Evolutionary conservation across 2,888 invertebrate species (phyloP).

Genomic region (Holacanthella duospinosa): DNA sequence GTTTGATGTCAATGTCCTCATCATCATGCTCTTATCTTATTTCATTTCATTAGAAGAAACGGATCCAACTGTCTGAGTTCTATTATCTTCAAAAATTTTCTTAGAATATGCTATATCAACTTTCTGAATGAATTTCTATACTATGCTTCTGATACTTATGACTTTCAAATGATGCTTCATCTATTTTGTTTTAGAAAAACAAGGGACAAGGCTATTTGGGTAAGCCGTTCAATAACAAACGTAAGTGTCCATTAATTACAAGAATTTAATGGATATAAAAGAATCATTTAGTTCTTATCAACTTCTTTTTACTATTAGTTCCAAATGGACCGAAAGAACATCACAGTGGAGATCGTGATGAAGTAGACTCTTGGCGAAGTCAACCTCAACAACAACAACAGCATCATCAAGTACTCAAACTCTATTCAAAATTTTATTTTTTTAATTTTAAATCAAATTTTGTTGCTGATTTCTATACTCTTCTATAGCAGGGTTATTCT

Average conservation of each 20-base stretch:
- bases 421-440: neutral
- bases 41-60: too few species aligned
- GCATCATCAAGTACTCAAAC: conserved; percentile 48
- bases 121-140: too few species aligned
- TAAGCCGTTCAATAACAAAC: conserved; percentile 42
- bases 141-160: too few species aligned
- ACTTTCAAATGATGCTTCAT: too few species aligned
- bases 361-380: conserved; percentile 67
- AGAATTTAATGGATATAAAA: conserved; percentile 4
- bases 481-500: conserved; percentile 28
- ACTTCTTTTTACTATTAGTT: conserved; percentile 44
- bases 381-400: conserved; percentile 44
- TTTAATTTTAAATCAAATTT: too few species aligned
- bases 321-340: conserved; percentile 69
- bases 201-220: conserved; percentile 78
- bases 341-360: conserved; percentile 59
- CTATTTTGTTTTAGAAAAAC: conserved; percentile 57
- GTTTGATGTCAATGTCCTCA: too few species aligned
- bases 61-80: too few species aligned
- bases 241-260: conserved; percentile 20
- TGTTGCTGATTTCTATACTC: too few species aligned
- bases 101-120: too few species aligned
- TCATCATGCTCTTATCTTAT: too few species aligned
- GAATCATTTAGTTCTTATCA: neutral
- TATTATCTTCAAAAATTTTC: too few species aligned